Base-by-base conservation (phyloP, 2,797 vertebrate species). In the Bothrops alternatus region DNA sequence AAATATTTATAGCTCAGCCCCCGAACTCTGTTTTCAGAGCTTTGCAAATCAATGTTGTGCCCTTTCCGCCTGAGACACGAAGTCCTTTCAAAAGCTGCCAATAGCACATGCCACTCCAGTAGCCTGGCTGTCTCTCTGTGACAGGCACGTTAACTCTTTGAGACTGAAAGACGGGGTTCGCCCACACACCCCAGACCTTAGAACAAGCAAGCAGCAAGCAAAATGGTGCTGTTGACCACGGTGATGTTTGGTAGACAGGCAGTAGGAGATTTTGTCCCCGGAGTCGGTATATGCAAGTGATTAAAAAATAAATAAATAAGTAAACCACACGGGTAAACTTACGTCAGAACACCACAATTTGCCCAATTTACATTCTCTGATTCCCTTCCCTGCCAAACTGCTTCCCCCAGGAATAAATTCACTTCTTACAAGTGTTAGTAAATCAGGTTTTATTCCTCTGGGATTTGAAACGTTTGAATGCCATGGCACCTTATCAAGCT, bases 351-450 rank as follows among this genome's bases (percentile, higher is more conserved):
- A 94, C 91, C 96, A 93, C 92, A 90, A 94, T 96, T 96, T 95
- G 92, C 93, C 92, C 94, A 89, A 94, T 96, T 95, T 96, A 93
- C 95, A 95, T 93, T 96, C 57, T 28, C 25, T 47, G 3, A 4
- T 37, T 63, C 60, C 8, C 58, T 25, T 23, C 14, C 14, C 32
- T 58, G 57, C 3, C 42, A 65, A 73, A 18, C 50, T 20, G 3
- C 57, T 47, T 50, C 32, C 32, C 91, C 95, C 92, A 96, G 95
- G 94, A 96, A 93, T 96, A 96, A 95, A 97, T 96, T 97, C 96
- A 95, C 91, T 97, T 96, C 94, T 97, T 97, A 96, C 95, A 95
- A 96, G 96, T 93, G 94, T 96, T 96, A 94, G 73, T 96, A 96
- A 97, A 96, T 97, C 97, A 96, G 95, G 95, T 97, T 97, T 97